Evolutionary conservation across 1,140 invertebrate species (phyloP), one percentile per base, ranked within the genome.

Genomic region (Holotrichia oblita): DNA sequence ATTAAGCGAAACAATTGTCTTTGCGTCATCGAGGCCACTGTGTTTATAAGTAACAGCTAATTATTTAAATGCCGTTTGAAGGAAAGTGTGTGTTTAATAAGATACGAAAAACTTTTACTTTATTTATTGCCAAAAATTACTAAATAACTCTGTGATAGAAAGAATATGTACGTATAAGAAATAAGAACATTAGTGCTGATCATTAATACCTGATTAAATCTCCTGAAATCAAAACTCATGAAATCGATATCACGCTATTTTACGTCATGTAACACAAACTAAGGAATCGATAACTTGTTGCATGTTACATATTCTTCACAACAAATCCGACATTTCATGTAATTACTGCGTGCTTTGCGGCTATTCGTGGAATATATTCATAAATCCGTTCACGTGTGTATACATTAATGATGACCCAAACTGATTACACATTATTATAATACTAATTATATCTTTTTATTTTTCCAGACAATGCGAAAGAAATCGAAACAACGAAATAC

Each of bases 401-500:
- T 17, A 20, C 61, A 73, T n/a, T n/a, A n/a, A n/a, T n/a, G n/a
- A n/a, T n/a, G n/a, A n/a, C n/a, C n/a, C n/a, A n/a, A n/a, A n/a
- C n/a, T n/a, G n/a, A n/a, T n/a, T n/a, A n/a, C n/a, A n/a, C n/a
- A n/a, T n/a, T n/a, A 34, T 27, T 40, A 8, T 73, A 9, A 9
- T 40, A 40, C 27, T 14, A 3, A 8, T 48, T 48, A n/a, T 48
- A 9, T 8, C n/a, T 55, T 80, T 34, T 79, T 80, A 81, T 83
- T 78, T 72, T 85, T 86, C 27, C 84, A 87, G 85, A 81, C 76
- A 85, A 86, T 87, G 85, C 82, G 85, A 86, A 48, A 82, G 83
- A 78, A 41, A 42, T 34, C 61, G 81, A 20, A 74, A 42, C 10
- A 82, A 77, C 76, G 85, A 86, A 41, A 86, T 87, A 84, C 86